Evolutionary conservation across 2,888 invertebrate genomes (phyloP).

Genomic region (Phymatocera aterrima): DNA sequence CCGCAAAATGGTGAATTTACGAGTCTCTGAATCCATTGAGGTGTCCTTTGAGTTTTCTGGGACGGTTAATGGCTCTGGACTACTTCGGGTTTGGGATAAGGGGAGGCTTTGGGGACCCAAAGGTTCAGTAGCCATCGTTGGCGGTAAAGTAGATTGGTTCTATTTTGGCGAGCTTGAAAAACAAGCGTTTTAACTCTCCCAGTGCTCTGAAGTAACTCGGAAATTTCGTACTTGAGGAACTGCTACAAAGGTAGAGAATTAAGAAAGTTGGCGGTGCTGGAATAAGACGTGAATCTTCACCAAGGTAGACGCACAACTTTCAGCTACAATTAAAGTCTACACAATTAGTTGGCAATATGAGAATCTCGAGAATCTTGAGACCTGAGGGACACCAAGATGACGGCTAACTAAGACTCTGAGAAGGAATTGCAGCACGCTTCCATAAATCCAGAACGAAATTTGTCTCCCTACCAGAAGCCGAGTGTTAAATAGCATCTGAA

Average conservation of each 20-base stretch:
- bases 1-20: conserved; percentile 38
- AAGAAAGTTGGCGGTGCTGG: conserved; percentile 23
- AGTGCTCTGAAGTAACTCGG: not conserved
- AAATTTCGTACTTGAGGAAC: not conserved
- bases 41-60: conserved; percentile 25
- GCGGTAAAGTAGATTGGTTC: conserved; percentile 29
- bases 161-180: conserved; percentile 9
- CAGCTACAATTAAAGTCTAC: not conserved
- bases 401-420: not conserved
- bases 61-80: conserved; percentile 34
- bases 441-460: not conserved
- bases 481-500: not conserved
- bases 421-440: not conserved
- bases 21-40: conserved; percentile 34
- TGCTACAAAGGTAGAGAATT: conserved; percentile 31
- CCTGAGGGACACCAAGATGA: not conserved
- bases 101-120: conserved; percentile 7
- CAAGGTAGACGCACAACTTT: not conserved
- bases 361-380: not conserved
- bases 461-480: not conserved
- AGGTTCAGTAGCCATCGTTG: conserved; percentile 27
- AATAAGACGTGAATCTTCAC: conserved; percentile 30
- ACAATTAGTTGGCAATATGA: conserved; percentile 30
- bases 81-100: conserved; percentile 16
- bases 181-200: conserved; percentile 27